These are phyloP conservation scores for Eptatretus burgeri DNA, from an alignment of 2,113 vertebrate genomes.

Conservation along the genomic window DNA sequence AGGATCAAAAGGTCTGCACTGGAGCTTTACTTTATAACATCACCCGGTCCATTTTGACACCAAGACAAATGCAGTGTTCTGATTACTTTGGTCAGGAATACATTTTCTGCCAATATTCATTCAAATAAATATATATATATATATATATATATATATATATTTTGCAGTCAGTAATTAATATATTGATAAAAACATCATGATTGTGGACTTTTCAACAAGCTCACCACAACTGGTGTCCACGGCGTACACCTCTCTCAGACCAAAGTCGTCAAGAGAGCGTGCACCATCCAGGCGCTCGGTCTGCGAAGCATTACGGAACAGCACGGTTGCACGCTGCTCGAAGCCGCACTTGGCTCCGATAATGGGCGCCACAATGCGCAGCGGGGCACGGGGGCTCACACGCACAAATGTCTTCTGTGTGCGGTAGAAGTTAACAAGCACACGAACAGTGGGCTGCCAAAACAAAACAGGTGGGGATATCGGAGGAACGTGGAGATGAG, in stretches of 20 bases:
- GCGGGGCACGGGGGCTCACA: constrained; percentile 1
- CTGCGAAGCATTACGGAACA: constrained; percentile 1
- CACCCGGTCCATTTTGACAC: too few relatives aligned
- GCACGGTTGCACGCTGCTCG: constrained; percentile 1
- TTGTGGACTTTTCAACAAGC: neutral
- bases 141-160: too few relatives aligned
- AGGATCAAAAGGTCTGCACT: too few relatives aligned
- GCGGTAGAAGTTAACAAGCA: constrained; percentile 5
- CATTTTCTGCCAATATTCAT: too few relatives aligned
- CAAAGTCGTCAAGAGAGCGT: neutral
- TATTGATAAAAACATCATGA: too few relatives aligned
- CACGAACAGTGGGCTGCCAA: constrained; percentile 3
- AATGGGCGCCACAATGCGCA: neutral
- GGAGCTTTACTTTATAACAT: too few relatives aligned
- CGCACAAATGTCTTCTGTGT: constrained; percentile 2
- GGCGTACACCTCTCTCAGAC: constrained; percentile 1
- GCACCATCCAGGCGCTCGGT: constrained; percentile 1
- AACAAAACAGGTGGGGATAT: neutral
- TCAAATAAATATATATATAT: too few relatives aligned
- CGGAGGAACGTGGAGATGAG: too few relatives aligned
- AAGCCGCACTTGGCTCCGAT: constrained; percentile 5
- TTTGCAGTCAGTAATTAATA: too few relatives aligned
- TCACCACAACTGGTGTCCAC: constrained; percentile 5
- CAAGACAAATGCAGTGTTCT: too few relatives aligned
- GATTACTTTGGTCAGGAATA: too few relatives aligned